Conservation (phyloP, 2,888 invertebrate genomes). For the Aspidiotus destructor region DNA sequence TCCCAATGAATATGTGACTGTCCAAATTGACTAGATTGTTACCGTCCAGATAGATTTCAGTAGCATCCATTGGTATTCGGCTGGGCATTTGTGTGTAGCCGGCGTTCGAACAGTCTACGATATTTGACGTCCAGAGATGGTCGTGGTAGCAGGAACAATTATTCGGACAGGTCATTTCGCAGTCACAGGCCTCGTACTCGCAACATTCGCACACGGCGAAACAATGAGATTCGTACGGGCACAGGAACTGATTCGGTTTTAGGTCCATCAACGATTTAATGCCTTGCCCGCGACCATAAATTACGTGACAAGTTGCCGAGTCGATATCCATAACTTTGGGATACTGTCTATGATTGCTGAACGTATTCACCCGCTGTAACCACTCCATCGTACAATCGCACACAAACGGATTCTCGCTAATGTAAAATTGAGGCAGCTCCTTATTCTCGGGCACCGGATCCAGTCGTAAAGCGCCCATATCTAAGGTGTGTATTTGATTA, state of each 20-base stretch:
- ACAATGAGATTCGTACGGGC: slow-evolving; percentile 86
- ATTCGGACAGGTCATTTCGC: slow-evolving; percentile 90
- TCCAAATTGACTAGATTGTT: slow-evolving; percentile 78
- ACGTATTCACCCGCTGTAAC: slow-evolving; percentile 81
- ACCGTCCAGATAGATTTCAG: slow-evolving; percentile 86
- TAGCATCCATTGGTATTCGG: slow-evolving; percentile 90
- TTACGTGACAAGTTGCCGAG: slow-evolving; percentile 76
- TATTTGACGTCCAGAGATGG: slow-evolving; percentile 84
- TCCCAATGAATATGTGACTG: slow-evolving; percentile 81
- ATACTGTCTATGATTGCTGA: slow-evolving; percentile 72
- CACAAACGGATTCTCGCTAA: slow-evolving; percentile 86
- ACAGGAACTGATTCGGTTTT: slow-evolving; percentile 61
- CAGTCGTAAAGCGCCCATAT: slow-evolving; percentile 76
- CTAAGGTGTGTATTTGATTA: slow-evolving; percentile 82
- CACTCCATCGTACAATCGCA: slow-evolving; percentile 95
- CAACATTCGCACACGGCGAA: slow-evolving; percentile 92
- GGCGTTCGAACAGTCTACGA: slow-evolving; percentile 78
- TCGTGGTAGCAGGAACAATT: slow-evolving; percentile 94
- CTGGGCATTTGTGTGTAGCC: slow-evolving; percentile 76
- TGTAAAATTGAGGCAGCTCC: slow-evolving; percentile 78
- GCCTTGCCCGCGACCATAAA: slow-evolving; percentile 40
- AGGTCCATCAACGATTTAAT: slow-evolving; percentile 34
- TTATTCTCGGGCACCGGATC: slow-evolving; percentile 69
- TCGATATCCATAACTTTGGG: slow-evolving; percentile 82
- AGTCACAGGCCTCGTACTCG: slow-evolving; percentile 93